Evolutionary conservation across 2,888 invertebrate genomes (phyloP).

Genomic region (Melieria crassipennis): DNA sequence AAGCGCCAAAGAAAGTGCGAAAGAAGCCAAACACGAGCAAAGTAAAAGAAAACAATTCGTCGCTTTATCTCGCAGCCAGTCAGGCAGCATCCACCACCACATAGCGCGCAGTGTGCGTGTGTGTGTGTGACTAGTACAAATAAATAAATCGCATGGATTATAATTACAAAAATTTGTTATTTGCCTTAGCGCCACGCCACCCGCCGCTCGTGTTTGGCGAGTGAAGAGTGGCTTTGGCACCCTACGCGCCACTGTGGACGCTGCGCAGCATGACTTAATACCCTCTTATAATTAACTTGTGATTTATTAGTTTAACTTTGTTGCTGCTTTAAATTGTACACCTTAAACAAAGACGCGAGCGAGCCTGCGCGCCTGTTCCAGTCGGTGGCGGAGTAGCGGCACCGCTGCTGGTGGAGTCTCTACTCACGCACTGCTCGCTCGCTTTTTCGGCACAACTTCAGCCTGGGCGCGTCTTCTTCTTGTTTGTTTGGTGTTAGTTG

Average conservation of each 20-base stretch:
- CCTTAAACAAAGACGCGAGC: slow-evolving; percentile 40
- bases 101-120: too few relatives aligned
- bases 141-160: slow-evolving; percentile 62
- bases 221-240: neutral
- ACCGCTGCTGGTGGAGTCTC: slow-evolving; percentile 14
- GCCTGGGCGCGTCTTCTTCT: slow-evolving; percentile 37
- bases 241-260: neutral
- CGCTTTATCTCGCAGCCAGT: too few relatives aligned
- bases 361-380: slow-evolving; percentile 33
- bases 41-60: too few relatives aligned
- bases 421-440: slow-evolving; percentile 22
- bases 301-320: slow-evolving; percentile 61
- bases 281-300: slow-evolving; percentile 61
- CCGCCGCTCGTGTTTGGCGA: neutral
- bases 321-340: slow-evolving; percentile 37
- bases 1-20: slow-evolving; percentile 41
- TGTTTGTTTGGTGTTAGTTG: neutral
- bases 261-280: slow-evolving; percentile 54
- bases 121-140: slow-evolving; percentile 54
- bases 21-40: too few relatives aligned
- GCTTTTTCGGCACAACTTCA: slow-evolving; percentile 47
- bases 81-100: too few relatives aligned
- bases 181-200: neutral
- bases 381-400: neutral
- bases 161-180: slow-evolving; percentile 55